Conservation (phyloP, 2,113 vertebrate genomes). For the Gymnarchus niloticus region DNA sequence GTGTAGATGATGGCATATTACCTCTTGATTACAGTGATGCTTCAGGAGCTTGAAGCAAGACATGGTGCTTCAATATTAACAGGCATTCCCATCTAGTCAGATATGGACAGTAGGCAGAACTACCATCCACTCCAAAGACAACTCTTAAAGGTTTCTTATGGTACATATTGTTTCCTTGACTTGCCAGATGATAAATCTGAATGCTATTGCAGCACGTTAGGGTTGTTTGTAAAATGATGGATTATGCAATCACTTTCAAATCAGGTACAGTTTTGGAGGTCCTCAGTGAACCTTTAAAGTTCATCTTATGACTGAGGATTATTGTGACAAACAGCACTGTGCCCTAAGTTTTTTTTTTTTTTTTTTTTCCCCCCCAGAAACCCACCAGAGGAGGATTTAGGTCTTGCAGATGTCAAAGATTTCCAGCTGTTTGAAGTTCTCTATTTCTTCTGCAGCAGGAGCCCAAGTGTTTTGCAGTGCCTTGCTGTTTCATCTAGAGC, state of each 20-base stretch:
- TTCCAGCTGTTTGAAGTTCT: background rate
- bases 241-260: too few species aligned
- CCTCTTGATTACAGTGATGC: background rate
- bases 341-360: too few species aligned
- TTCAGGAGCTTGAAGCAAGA: background rate
- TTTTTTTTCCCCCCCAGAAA: background rate
- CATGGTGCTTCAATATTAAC: slow-evolving; percentile 30
- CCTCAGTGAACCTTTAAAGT: background rate
- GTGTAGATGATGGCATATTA: slow-evolving; percentile 38
- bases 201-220: too few species aligned
- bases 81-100: slow-evolving; percentile 27
- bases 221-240: too few species aligned
- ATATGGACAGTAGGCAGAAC: background rate
- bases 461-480: background rate
- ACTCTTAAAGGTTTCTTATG: too few species aligned
- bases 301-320: background rate
- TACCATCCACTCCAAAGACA: background rate
- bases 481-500: slow-evolving; percentile 40
- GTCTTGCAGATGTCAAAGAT: background rate
- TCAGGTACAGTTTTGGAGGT: background rate
- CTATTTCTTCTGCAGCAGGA: background rate
- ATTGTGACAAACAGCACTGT: background rate
- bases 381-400: slow-evolving; percentile 14
- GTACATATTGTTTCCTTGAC: too few species aligned
- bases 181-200: too few species aligned